Conservation (phyloP, 2,888 invertebrate genomes). For the Azorinus chamasolen region DNA sequence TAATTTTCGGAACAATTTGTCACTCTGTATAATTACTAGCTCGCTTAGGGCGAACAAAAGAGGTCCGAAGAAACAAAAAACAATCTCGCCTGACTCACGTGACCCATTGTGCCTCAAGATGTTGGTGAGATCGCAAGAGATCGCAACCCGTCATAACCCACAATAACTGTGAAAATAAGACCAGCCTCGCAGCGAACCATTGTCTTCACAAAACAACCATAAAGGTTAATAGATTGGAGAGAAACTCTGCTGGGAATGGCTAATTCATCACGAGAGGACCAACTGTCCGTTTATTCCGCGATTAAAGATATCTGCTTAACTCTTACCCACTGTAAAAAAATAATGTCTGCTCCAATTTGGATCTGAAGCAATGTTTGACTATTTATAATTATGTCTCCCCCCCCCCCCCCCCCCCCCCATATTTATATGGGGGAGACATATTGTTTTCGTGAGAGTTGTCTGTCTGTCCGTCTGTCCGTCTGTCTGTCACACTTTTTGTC, state of each 20-base stretch:
- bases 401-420: too few relatives aligned
- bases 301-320: too few relatives aligned
- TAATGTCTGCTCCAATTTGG: too few relatives aligned
- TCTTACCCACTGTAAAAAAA: too few relatives aligned
- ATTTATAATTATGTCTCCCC: too few relatives aligned
- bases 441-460: too few relatives aligned
- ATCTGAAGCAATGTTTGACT: too few relatives aligned
- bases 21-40: conserved; percentile 26
- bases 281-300: too few relatives aligned
- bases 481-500: too few relatives aligned
- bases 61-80: conserved; percentile 23
- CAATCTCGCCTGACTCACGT: conserved; percentile 44
- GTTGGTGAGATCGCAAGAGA: conserved; percentile 34
- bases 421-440: too few relatives aligned
- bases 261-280: neutral
- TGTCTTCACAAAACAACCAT: conserved; percentile 22
- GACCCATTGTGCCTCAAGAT: conserved; percentile 41
- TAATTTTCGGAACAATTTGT: conserved; percentile 56
- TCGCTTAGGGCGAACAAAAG: conserved; percentile 42
- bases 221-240: conserved; percentile 19
- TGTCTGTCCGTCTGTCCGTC: too few relatives aligned
- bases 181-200: conserved; percentile 17
- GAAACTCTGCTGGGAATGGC: neutral
- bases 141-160: conserved; percentile 45
- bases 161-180: conserved; percentile 26